Evolutionary conservation across 2,797 vertebrate genomes (phyloP), one percentile per base, ranked within the genome.

Genomic region (Calcarius lapponicus): DNA sequence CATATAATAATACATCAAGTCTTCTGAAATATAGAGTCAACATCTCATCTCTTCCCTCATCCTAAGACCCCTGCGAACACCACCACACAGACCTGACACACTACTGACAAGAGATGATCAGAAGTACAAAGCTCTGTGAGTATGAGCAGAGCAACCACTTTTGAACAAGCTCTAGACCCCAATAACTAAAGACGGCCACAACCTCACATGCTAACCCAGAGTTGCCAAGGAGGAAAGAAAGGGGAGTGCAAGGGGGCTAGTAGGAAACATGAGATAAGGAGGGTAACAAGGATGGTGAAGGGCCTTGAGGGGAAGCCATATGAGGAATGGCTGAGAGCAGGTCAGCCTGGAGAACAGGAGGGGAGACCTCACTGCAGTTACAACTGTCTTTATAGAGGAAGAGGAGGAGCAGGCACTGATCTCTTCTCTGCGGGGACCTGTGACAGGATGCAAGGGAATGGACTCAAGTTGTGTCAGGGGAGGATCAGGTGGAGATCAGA

Each of bases 361-460:
- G 17, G 22, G 20, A 76, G 9, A 76, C 14, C 11, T 25, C 28
- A 50, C 0, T 29, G 20, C 11, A 76, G 19, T n/a, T 70, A 70
- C 53, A 51, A 15, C n/a, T 70, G 57, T 17, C 11, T 31, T 6
- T 10, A 3, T 1, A 45, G 19, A 7, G 5, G 32, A 62, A 70
- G 28, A 17, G 8, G 5, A 76, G 11, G 6, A 31, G 7, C 17
- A 70, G 64, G 4, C 36, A 51, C 50, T 32, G 31, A 69, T 56
- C 5, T 38, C 43, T 73, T 6, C 43, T 61, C 7, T 48, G 18
- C 4, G 10, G 29, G 14, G 20, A 36, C 5, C 22, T 36, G 13
- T 29, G 43, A 43, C 17, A 43, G 24, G 16, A 36, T 2, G 3
- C 0, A 0, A 56, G 8, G 8, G 9, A 50, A 64, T 6, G 19